A percentile compares a stretch with the other conserved stretches of the same genome.
phyloP scores from a whole-genome alignment of 2,113 vertebrate genomes.

The Dryoscopus gambensis region DNA sequence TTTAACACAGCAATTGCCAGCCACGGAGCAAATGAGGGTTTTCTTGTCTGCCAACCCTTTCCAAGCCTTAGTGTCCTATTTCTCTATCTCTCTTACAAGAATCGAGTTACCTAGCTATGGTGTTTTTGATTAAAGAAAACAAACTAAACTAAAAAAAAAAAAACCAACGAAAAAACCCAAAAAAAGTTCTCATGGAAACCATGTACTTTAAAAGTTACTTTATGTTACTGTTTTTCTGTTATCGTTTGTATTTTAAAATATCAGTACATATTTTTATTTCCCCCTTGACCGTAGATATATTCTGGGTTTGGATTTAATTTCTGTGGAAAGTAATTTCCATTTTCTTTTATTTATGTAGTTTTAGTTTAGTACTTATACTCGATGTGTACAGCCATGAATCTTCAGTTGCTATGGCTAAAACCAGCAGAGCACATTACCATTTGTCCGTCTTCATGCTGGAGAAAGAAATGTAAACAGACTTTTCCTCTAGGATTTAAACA shows the following conservation, averaged over 20 bases:
- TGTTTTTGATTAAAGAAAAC: not conserved
- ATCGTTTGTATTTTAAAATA: not conserved
- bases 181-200: not conserved
- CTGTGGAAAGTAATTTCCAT: constrained; percentile 8
- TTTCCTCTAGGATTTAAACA: not conserved
- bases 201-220: not conserved
- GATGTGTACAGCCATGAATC: not conserved
- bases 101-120: not conserved
- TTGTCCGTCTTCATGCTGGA: not conserved
- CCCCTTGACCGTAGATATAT: not conserved
- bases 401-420: not conserved
- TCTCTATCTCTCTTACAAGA: not conserved
- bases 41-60: not conserved
- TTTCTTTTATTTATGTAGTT: constrained; percentile 41
- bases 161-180: too few relatives aligned
- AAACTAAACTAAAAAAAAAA: not conserved
- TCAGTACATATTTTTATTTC: not conserved
- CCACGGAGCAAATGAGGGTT: not conserved
- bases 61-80: not conserved
- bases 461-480: not conserved
- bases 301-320: not conserved
- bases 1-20: not conserved
- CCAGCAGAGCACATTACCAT: not conserved
- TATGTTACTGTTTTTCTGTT: not conserved
- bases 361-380: not conserved